Conservation (phyloP, 2,888 invertebrate genomes). For the Litoditis marina region DNA sequence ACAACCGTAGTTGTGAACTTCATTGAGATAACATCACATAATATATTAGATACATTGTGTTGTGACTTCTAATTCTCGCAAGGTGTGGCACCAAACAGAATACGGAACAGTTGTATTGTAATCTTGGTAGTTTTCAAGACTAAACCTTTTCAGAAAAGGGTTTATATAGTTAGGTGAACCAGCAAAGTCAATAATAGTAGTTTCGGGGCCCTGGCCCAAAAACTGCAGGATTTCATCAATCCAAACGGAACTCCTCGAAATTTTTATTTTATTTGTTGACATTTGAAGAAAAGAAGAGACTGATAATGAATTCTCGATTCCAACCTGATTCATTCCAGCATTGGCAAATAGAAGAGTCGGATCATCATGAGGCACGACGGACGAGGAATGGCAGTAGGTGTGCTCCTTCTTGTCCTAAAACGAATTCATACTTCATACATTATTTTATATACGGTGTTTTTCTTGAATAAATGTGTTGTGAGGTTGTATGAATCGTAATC, state of each 20-base stretch:
- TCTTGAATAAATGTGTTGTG: too few relatives aligned
- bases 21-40: neutral
- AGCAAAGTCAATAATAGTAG: too few relatives aligned
- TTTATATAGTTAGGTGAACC: too few relatives aligned
- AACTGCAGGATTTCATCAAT: too few relatives aligned
- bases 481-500: too few relatives aligned
- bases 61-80: too few relatives aligned
- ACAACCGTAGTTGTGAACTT: neutral
- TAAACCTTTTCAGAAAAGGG: too few relatives aligned
- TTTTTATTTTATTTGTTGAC: neutral
- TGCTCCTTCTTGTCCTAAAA: slow-evolving; percentile 69
- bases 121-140: too few relatives aligned
- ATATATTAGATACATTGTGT: neutral
- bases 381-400: slow-evolving; percentile 92
- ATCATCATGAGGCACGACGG: slow-evolving; percentile 94
- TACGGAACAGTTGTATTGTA: too few relatives aligned
- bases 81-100: too few relatives aligned
- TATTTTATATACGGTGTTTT: too few relatives aligned
- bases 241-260: neutral
- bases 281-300: neutral
- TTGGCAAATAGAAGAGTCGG: slow-evolving; percentile 95
- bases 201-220: too few relatives aligned
- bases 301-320: neutral
- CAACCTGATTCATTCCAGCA: slow-evolving; percentile 96
- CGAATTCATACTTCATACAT: slow-evolving; percentile 62